Conservation (phyloP, 2,888 invertebrate species). For the Idaea biselata region DNA sequence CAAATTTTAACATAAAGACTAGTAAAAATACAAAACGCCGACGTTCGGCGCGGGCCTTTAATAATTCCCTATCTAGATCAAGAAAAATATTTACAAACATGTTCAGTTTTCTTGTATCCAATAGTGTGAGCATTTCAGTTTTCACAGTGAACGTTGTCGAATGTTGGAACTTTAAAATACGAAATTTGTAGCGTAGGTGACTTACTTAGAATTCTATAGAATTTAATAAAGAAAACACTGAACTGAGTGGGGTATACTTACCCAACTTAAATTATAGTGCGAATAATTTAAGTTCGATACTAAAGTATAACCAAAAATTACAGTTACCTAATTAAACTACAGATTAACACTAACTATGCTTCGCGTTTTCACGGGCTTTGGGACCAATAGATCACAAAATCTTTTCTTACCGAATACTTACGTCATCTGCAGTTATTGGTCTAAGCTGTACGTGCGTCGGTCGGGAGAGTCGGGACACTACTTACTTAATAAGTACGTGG, state of each 20-base stretch:
- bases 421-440: too few species aligned
- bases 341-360: too few species aligned
- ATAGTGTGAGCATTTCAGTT: neutral
- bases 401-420: too few species aligned
- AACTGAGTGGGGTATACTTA: neutral
- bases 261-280: too few species aligned
- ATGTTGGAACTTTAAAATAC: constrained; percentile 12
- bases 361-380: too few species aligned
- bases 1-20: neutral
- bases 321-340: too few species aligned
- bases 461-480: too few species aligned
- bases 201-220: neutral
- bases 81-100: neutral
- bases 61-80: neutral
- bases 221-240: neutral
- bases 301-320: too few species aligned
- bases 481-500: too few species aligned
- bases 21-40: neutral
- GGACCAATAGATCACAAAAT: too few species aligned
- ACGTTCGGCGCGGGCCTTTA: neutral
- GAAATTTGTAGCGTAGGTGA: neutral
- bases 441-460: too few species aligned
- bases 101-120: neutral
- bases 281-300: too few species aligned
- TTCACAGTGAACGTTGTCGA: neutral